Base-by-base conservation (phyloP, 2,888 invertebrate genomes). In the Lasioglossum leucozonium region DNA sequence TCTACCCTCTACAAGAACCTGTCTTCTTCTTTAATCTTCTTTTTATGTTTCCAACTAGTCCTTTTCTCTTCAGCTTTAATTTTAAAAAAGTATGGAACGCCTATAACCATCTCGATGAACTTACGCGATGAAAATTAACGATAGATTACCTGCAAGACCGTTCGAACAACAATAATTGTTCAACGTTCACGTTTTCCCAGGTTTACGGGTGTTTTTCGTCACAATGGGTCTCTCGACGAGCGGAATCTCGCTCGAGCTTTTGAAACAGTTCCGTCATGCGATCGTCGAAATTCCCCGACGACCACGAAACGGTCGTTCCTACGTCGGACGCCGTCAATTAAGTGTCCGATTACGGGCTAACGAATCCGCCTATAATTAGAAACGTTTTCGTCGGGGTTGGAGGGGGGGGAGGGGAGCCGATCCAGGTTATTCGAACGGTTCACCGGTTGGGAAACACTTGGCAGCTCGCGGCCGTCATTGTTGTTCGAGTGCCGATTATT, bases 361-460 rank as follows among this genome's bases (percentile, higher is more conserved):
- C 62, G 47, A 72, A 82, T 67, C 55, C 72, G 67, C 22, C 67
- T 89, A 90, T 89, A 89, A 89, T 90, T 89, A 85, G 80, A 72
- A 62, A 71, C 44, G 72, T 37, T 58, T 69, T 82, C 76, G 77
- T 58, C 55, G 67, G 18, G n/a, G n/a, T n/a, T n/a, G n/a, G n/a
- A n/a, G n/a, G n/a, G n/a, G n/a, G n/a, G n/a, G n/a, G n/a, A 5
- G 13, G 51, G 16, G 11, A 0, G 62, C 47, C 62, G 62, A 87
- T 79, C 40, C 55, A 34, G 77, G 47, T 81, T 78, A 83, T 77
- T 47, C 83, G 78, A 88, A 88, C 81, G 87, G 86, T 82, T 81
- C 84, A 74, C 74, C 77, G 72, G 87, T 92, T 92, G 85, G 83
- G 91, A 92, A 92, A 92, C 77, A 89, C 87, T 92, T 92, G 92